These are phyloP conservation scores for Drosophila pseudoananassae DNA, from an alignment of 1,140 invertebrate species.

Conservation along the genomic window DNA sequence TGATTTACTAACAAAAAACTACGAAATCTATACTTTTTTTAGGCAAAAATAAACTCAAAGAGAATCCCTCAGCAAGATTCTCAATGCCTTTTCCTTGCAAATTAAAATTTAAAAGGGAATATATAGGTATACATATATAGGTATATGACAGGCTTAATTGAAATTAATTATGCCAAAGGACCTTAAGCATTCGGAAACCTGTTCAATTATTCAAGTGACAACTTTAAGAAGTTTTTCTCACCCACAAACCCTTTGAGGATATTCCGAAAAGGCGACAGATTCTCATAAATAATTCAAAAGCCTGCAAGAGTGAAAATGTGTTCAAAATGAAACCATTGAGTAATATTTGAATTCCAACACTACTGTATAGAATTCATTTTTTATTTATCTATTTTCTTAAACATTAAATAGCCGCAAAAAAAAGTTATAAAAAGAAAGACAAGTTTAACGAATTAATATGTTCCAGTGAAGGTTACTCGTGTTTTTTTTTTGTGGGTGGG, in stretches of 20 bases:
- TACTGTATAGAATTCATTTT: background rate
- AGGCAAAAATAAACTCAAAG: too few relatives aligned
- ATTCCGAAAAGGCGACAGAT: constrained; percentile 41
- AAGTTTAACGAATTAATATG: constrained; percentile 43
- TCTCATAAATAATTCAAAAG: constrained; percentile 73
- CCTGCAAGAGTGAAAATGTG: constrained; percentile 1
- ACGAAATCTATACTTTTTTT: too few relatives aligned
- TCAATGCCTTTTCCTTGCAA: background rate
- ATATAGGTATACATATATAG: background rate
- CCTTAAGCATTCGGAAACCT: constrained; percentile 45
- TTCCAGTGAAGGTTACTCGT: constrained; percentile 15
- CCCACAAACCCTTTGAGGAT: constrained; percentile 10
- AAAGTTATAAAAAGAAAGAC: constrained; percentile 6
- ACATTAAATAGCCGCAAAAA: background rate
- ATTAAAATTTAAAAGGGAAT: background rate
- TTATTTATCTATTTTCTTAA: background rate
- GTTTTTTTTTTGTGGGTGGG: constrained; percentile 7
- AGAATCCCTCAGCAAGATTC: too few relatives aligned
- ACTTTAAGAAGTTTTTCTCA: constrained; percentile 25
- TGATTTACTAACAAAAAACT: too few relatives aligned
- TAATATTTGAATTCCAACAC: background rate
- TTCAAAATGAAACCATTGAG: background rate
- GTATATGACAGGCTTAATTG: constrained; percentile 31
- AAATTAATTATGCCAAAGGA: constrained; percentile 64
- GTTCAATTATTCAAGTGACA: constrained; percentile 50